Conservation (phyloP, 2,797 vertebrate genomes). For the Tokudaia tokunoshimensis region DNA sequence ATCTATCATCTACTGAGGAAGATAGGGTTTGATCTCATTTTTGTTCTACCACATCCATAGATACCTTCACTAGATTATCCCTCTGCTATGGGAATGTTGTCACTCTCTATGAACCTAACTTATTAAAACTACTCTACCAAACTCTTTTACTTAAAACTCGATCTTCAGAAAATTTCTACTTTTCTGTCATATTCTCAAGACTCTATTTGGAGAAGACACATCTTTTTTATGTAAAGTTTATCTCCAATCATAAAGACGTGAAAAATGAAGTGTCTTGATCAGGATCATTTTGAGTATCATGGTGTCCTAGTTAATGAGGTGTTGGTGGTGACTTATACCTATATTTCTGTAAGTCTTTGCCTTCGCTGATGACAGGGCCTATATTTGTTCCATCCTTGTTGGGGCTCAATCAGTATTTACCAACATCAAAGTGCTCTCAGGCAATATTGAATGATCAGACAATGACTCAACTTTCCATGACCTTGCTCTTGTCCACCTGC, state of each 20-base stretch:
- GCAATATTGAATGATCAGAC: background rate
- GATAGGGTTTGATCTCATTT: background rate
- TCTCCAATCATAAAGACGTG: background rate
- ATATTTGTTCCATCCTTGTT: background rate
- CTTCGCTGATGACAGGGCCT: background rate
- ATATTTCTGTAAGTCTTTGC: background rate
- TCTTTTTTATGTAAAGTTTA: background rate
- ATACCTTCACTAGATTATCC: background rate
- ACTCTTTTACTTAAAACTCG: background rate
- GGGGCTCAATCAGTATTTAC: background rate
- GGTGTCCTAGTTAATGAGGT: background rate
- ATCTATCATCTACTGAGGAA: background rate
- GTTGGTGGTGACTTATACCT: background rate
- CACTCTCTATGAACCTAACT: background rate
- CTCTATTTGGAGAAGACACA: background rate
- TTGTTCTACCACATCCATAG: background rate
- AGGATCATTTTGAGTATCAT: background rate
- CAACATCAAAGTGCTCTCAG: background rate
- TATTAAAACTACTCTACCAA: conserved; percentile 28
- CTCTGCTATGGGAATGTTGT: background rate
- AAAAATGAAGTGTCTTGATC: background rate
- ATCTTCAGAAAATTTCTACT: background rate
- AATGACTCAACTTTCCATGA: background rate
- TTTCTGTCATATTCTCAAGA: background rate
- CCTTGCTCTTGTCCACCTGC: background rate